phyloP scores from a whole-genome alignment of 1,140 invertebrate species.

The Metopolophium dirhodum region DNA sequence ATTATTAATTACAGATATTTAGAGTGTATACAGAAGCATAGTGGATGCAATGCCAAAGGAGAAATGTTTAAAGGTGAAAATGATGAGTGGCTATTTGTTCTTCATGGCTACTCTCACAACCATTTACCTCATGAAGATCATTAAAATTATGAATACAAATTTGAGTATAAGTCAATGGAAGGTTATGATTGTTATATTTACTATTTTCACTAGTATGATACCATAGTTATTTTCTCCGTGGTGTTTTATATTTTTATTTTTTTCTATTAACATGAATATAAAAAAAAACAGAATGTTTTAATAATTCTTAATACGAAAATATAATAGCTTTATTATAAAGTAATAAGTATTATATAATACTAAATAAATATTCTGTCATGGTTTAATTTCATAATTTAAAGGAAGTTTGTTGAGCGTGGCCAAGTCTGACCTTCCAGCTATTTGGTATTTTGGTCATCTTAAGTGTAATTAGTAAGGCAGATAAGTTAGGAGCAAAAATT shows the following conservation, averaged over 20 bases:
- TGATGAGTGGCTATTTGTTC: slow-evolving; percentile 50
- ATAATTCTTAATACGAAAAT: neutral
- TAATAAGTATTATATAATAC: neutral
- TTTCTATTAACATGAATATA: neutral
- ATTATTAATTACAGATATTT: neutral
- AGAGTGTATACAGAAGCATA: slow-evolving; percentile 16
- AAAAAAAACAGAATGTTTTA: neutral
- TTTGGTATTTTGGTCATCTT: neutral
- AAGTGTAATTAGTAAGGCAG: neutral
- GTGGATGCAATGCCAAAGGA: slow-evolving; percentile 3
- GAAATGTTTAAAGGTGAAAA: slow-evolving; percentile 51
- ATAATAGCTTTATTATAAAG: neutral
- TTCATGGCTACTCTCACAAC: neutral
- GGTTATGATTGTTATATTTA: neutral
- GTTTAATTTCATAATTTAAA: neutral
- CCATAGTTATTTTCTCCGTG: neutral
- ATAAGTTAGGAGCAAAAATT: neutral
- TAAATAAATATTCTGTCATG: neutral
- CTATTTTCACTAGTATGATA: neutral
- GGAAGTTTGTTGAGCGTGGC: neutral
- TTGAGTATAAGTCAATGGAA: neutral
- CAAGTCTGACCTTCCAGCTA: neutral
- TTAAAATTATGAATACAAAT: neutral
- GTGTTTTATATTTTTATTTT: neutral
- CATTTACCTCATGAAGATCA: neutral